phyloP scores from a whole-genome alignment of 2,797 vertebrate genomes.

The Cynodonichthys magdalenae region DNA sequence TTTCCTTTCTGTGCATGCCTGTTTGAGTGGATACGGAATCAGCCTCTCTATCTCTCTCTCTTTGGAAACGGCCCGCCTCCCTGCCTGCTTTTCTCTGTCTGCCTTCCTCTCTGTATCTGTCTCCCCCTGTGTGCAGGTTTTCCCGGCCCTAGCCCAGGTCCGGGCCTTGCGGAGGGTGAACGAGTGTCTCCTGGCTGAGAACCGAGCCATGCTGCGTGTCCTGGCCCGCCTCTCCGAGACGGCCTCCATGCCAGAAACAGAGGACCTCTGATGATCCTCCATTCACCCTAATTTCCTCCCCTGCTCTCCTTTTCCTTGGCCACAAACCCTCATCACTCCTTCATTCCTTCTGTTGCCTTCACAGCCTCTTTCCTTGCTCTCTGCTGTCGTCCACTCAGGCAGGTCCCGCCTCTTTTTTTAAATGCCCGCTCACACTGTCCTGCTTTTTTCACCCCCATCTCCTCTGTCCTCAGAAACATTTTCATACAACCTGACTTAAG shows the following conservation, averaged over 20 bases:
- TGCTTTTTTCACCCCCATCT: conserved; percentile 25
- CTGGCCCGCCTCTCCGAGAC: conserved; percentile 89
- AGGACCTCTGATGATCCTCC: conserved; percentile 92
- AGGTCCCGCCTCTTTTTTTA: conserved; percentile 76
- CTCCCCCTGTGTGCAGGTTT: conserved; percentile 86
- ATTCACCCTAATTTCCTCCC: conserved; percentile 44
- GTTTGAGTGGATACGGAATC: conserved; percentile 23
- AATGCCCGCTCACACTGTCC: conserved; percentile 21
- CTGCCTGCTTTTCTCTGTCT: conserved; percentile 55
- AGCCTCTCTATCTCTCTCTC: conserved; percentile 35
- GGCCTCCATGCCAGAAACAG: conserved; percentile 86
- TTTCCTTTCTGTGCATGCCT: conserved; percentile 32
- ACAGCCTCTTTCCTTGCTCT: conserved; percentile 65
- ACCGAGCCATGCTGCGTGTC: conserved; percentile 92
- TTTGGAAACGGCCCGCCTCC: conserved; percentile 45
- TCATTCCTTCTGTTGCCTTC: conserved; percentile 73
- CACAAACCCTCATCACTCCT: conserved; percentile 60
- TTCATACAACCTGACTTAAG: conserved; percentile 42
- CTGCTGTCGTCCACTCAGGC: conserved; percentile 86
- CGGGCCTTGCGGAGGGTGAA: conserved; percentile 90
- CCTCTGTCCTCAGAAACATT: conserved; percentile 26
- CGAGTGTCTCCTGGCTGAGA: conserved; percentile 91
- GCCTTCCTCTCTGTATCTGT: conserved; percentile 51
- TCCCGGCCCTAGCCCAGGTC: conserved; percentile 91
- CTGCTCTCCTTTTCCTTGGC: conserved; percentile 56